These are phyloP conservation scores for Lumbricus terrestris DNA, from an alignment of 2,888 invertebrate species.

Conservation along the genomic window DNA sequence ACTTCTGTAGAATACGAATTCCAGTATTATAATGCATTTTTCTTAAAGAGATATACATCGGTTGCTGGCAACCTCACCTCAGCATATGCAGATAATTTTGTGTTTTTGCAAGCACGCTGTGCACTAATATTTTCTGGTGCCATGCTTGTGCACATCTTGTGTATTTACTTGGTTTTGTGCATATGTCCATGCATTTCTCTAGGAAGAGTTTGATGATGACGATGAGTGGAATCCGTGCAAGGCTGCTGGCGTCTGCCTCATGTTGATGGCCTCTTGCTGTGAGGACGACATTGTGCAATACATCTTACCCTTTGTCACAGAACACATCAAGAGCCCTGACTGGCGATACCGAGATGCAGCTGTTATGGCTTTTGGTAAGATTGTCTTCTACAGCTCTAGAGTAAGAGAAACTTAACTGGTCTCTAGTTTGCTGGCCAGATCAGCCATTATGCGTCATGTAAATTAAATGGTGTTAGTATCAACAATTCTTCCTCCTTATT, in stretches of 20 bases:
- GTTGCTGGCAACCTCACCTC: not conserved
- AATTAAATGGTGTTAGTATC: not conserved
- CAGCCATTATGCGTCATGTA: not conserved
- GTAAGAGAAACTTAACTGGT: not conserved
- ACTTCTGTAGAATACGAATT: not conserved
- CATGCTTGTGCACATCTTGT: not conserved
- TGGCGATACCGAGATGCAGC: constrained; percentile 91
- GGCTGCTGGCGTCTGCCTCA: constrained; percentile 96
- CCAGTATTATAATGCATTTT: not conserved
- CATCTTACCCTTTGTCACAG: constrained; percentile 92
- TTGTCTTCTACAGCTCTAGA: not conserved
- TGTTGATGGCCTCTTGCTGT: constrained; percentile 94
- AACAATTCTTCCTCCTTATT: not conserved
- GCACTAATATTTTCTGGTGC: no score
- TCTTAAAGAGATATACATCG: not conserved
- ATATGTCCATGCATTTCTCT: constrained; percentile 25
- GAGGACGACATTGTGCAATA: constrained; percentile 94
- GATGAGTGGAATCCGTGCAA: constrained; percentile 99
- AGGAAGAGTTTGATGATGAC: constrained; percentile 88
- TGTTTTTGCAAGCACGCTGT: not conserved
- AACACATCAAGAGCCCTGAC: constrained; percentile 86
- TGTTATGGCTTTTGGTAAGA: constrained; percentile 89
- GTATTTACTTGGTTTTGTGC: constrained; percentile 12
- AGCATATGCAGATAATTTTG: not conserved
- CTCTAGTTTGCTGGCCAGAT: not conserved